Evolutionary conservation across 1,140 invertebrate genomes (phyloP).

Genomic region (Drosophila bocki): DNA sequence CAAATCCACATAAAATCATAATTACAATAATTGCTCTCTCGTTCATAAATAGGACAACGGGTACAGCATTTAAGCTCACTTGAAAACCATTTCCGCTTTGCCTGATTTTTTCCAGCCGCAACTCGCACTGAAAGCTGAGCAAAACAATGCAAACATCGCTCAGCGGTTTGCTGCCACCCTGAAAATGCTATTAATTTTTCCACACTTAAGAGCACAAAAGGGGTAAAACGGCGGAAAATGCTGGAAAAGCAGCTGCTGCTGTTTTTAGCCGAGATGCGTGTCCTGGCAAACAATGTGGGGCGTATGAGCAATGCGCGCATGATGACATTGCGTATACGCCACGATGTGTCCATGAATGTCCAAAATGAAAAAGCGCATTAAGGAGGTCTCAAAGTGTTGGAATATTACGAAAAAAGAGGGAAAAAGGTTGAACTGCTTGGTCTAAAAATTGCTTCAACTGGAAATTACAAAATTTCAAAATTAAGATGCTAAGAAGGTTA

Average conservation of each 20-base stretch:
- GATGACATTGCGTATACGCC: slow-evolving; percentile 52
- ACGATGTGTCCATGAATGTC: slow-evolving; percentile 1
- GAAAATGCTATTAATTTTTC: slow-evolving; percentile 41
- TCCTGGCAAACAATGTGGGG: slow-evolving; percentile 27
- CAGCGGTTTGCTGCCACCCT: slow-evolving; percentile 8
- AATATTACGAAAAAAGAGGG: not conserved
- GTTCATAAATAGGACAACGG: slow-evolving; percentile 34
- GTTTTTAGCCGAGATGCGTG: slow-evolving; percentile 34
- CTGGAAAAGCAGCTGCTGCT: slow-evolving; percentile 12
- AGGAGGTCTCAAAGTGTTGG: not conserved
- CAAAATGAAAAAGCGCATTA: slow-evolving; percentile 13
- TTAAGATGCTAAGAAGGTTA: not conserved
- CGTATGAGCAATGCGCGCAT: slow-evolving; percentile 12
- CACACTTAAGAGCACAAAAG: slow-evolving; percentile 21
- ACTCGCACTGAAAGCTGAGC: slow-evolving; percentile 27
- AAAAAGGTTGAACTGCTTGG: not conserved
- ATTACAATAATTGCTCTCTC: slow-evolving; percentile 43
- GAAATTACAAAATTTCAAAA: not conserved
- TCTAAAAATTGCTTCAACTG: not conserved
- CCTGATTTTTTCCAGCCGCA: slow-evolving; percentile 4
- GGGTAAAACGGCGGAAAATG: not conserved
- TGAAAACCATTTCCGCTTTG: slow-evolving; percentile 50
- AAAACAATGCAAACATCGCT: slow-evolving; percentile 46
- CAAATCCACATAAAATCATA: slow-evolving; percentile 15
- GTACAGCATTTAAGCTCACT: slow-evolving; percentile 49